phyloP scores from a whole-genome alignment of 1,140 invertebrate species.

The Caenorhabditis latens region DNA sequence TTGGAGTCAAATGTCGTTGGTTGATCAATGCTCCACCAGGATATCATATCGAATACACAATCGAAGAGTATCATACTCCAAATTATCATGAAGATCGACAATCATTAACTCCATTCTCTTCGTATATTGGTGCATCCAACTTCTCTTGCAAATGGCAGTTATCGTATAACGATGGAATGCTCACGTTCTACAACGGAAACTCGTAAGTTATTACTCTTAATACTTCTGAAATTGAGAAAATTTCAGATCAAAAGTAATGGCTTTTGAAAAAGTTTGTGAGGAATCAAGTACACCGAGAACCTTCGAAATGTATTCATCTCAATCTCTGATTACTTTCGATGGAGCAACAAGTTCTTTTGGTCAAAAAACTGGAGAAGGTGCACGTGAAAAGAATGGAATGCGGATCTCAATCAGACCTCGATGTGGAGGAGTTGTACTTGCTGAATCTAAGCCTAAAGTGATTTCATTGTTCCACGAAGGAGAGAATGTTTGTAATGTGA shows the following conservation, averaged over 20 bases:
- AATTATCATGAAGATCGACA: conserved; percentile 56
- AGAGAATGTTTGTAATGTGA: conserved; percentile 53
- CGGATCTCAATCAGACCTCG: conserved; percentile 67
- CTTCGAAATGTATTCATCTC: conserved; percentile 33
- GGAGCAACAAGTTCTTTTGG: conserved; percentile 24
- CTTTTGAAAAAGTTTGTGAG: conserved; percentile 61
- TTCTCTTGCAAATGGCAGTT: not conserved
- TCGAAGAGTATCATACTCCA: conserved; percentile 62
- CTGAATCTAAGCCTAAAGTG: conserved; percentile 64
- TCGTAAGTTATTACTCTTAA: not conserved
- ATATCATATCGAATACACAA: conserved; percentile 54
- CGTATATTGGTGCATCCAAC: not conserved
- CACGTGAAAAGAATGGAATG: conserved; percentile 57
- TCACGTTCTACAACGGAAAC: conserved; percentile 25
- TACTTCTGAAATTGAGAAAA: not conserved
- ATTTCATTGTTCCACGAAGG: conserved; percentile 47
- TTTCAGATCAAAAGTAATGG: conserved; percentile 32
- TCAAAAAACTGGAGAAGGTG: conserved; percentile 19
- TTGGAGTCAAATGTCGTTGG: conserved; percentile 27
- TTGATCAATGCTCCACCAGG: conserved; percentile 58
- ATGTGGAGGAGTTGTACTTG: conserved; percentile 72
- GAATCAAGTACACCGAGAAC: conserved; percentile 62
- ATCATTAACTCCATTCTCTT: not conserved
- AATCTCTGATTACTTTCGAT: conserved; percentile 45
- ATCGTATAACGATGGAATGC: conserved; percentile 41